Evolutionary conservation across 2,888 invertebrate genomes (phyloP), one percentile per base, ranked within the genome.

Genomic region (Antitype chi): DNA sequence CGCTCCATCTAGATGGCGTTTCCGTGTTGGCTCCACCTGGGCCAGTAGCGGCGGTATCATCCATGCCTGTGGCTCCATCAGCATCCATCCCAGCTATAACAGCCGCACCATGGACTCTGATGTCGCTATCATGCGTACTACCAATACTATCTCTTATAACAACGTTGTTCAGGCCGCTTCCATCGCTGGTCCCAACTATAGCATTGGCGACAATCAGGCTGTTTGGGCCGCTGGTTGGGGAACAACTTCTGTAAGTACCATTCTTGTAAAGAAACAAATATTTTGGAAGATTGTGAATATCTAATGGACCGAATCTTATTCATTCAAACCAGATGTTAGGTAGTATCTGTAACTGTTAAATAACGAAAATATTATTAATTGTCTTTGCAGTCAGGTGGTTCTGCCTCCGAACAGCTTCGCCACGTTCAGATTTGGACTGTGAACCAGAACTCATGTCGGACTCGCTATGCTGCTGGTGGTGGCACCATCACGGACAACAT

Each of bases 181-280:
- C 0, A 88, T 94, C 23, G 85, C 88, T 28, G 86, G 91, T 1
- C 25, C 88, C 3, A 92, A 89, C 75, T 93, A 92, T 76, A 1
- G 71, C 47, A 67, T 87, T 23, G 90, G 70, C 23, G 94, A 94
- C 66, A 90, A 91, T 68, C 85, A 89, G 70, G 87, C 76, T 6
- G 94, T 94, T 32, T 92, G 9, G 86, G 90, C 93, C 13, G 89
- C 89, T 62, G 96, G 95, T 28, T 95, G 95, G 94, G 94, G 94
- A n/a, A 83, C 87, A 4, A 90, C 86, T 47, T 81, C 86, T 59
- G 92, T 92, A 82, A 89, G 89, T 89, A 47, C 52, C 1, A 43
- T 43, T 73, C 11, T 28, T 11, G 15, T 23, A 17, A 23, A 38
- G 0, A 49, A 28, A 28, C 17, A 8, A 28, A 49, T 28, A 66